Percentiles rank a stretch among this genome's conserved stretches.
phyloP scores from a whole-genome alignment of 2,888 invertebrate species.

The Tipula lateralis region DNA sequence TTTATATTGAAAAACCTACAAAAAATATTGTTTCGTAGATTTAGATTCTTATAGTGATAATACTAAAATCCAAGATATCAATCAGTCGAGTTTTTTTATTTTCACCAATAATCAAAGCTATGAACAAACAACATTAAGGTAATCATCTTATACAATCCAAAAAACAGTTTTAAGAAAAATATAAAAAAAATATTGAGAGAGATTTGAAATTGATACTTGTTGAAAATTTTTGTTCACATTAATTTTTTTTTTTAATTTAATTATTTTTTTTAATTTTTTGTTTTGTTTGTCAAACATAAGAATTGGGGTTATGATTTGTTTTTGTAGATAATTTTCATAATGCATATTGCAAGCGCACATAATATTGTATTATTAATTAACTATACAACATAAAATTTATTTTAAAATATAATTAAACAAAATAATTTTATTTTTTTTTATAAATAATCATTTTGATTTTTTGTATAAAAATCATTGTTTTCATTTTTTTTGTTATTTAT shows the following conservation, averaged over 20 bases:
- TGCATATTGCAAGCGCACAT: slow-evolving; percentile 19
- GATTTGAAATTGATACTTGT: slow-evolving; percentile 19
- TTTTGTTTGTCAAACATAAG: slow-evolving; percentile 24
- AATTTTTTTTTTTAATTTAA: neutral
- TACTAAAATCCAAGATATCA: slow-evolving; percentile 28
- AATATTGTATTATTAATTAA: neutral
- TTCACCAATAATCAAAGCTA: slow-evolving; percentile 28
- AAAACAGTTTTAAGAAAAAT: neutral
- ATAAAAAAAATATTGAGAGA: neutral
- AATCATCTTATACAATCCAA: slow-evolving; percentile 19
- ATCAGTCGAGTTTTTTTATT: slow-evolving; percentile 31
- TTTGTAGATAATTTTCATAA: slow-evolving; percentile 19
- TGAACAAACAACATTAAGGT: slow-evolving; percentile 30
- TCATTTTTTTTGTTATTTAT: neutral
- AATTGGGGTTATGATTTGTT: slow-evolving; percentile 15
- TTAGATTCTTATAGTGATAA: slow-evolving; percentile 29
- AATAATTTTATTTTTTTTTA: neutral
- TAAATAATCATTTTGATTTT: neutral
- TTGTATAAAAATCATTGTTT: neutral
- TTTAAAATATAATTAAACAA: neutral
- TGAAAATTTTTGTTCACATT: slow-evolving; percentile 19
- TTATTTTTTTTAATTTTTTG: neutral
- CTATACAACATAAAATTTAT: neutral
- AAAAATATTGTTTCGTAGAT: slow-evolving; percentile 27
- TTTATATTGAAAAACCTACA: neutral